Conservation (phyloP, 1,140 invertebrate genomes). For the Potamilus streckersoni region DNA sequence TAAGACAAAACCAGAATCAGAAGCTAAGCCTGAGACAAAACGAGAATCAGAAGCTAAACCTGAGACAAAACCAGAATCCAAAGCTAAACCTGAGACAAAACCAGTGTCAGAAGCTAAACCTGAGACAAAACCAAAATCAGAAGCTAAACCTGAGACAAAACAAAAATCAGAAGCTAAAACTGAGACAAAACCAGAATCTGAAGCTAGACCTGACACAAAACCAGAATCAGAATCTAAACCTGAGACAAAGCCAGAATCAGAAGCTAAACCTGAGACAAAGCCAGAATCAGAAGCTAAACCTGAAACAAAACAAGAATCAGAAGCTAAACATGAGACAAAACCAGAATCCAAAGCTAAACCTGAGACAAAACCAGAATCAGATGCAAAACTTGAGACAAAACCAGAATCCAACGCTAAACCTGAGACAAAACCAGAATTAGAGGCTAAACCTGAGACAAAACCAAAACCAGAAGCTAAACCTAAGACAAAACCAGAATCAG, state of each 20-base stretch:
- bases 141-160: neutral
- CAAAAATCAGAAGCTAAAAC: neutral
- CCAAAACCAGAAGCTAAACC: neutral
- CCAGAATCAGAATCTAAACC: neutral
- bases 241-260: neutral
- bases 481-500: neutral
- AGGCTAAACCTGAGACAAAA: neutral
- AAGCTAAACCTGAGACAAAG: neutral
- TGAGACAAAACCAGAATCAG: slow-evolving; percentile 3
- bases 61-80: neutral
- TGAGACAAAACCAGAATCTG: neutral
- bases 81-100: neutral
- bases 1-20: neutral
- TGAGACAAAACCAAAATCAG: no score
- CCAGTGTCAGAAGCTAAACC: no score
- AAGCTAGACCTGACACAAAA: neutral
- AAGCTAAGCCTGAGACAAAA: neutral
- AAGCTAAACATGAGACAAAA: neutral
- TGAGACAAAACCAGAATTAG: neutral
- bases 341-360: no score
- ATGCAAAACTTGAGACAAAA: no score
- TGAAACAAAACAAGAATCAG: neutral
- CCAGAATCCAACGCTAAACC: neutral
- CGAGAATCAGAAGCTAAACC: neutral
- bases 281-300: neutral